A percentile compares a stretch with the other conserved stretches of the same genome.
Conservation (phyloP, 2,113 vertebrate genomes). For the Phyllostomus discolor region DNA sequence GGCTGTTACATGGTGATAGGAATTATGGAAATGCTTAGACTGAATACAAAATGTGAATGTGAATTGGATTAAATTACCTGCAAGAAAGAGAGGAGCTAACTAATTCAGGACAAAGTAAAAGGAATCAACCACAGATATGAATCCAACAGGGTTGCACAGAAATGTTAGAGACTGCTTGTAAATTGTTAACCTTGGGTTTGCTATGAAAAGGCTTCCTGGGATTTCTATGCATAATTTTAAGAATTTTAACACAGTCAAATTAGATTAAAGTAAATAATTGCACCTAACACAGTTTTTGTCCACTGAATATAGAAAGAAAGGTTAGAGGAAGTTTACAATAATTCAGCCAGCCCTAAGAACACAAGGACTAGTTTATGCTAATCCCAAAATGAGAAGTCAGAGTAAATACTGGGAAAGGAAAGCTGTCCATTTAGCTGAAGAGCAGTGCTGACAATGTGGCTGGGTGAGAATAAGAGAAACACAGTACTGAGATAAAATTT, state of each 20-base stretch:
- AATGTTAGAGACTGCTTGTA: background rate
- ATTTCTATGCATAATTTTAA: background rate
- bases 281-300: background rate
- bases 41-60: slow-evolving; percentile 32
- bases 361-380: background rate
- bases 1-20: slow-evolving; percentile 15
- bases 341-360: background rate
- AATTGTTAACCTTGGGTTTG: background rate
- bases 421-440: background rate
- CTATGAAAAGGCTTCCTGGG: background rate
- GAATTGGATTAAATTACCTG: slow-evolving; percentile 41
- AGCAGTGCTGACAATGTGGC: background rate
- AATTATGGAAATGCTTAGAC: slow-evolving; percentile 28
- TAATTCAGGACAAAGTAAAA: slow-evolving; percentile 39
- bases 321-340: background rate
- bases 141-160: background rate
- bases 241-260: background rate
- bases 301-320: background rate
- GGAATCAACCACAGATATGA: slow-evolving; percentile 22
- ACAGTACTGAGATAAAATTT: background rate
- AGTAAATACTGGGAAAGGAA: background rate
- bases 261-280: slow-evolving; percentile 3
- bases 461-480: background rate
- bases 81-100: slow-evolving; percentile 29
- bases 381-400: background rate